phyloP scores from a whole-genome alignment of 2,888 invertebrate genomes.

The Dicyrtomina minuta region DNA sequence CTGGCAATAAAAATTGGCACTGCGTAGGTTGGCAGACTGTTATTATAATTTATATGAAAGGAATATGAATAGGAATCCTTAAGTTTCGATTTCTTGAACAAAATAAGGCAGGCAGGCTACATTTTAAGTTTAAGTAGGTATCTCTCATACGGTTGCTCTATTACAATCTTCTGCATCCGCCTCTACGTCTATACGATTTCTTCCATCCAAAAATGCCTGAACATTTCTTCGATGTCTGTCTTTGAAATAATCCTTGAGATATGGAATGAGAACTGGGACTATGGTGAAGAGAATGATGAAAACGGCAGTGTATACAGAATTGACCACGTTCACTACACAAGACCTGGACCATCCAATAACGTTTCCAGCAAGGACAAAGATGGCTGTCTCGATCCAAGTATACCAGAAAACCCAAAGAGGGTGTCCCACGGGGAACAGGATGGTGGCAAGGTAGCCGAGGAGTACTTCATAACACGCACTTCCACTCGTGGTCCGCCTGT shows the following conservation, averaged over 20 bases:
- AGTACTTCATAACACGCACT: constrained; percentile 28
- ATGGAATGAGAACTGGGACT: constrained; percentile 41
- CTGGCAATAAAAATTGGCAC: no score
- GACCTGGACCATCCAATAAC: constrained; percentile 25
- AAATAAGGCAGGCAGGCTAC: no score
- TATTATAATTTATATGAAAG: no score
- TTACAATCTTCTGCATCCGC: no score
- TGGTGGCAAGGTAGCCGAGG: constrained; percentile 46
- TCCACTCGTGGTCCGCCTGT: neutral
- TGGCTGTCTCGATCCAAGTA: constrained; percentile 39
- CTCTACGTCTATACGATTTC: no score
- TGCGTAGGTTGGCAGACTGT: no score
- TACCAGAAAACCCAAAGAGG: constrained; percentile 50
- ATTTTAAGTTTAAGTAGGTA: no score
- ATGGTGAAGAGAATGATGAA: constrained; percentile 41
- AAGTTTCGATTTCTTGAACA: no score
- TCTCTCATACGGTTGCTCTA: no score
- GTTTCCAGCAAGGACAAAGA: constrained; percentile 41
- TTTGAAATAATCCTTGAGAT: constrained; percentile 24
- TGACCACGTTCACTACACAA: constrained; percentile 33
- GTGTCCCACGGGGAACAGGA: constrained; percentile 47
- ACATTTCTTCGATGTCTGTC: constrained; percentile 12
- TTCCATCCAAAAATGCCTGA: neutral
- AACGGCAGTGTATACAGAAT: constrained; percentile 30
- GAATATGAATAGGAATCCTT: no score